Conservation (phyloP, 2,888 invertebrate species). For the Coenonympha glycerion region DNA sequence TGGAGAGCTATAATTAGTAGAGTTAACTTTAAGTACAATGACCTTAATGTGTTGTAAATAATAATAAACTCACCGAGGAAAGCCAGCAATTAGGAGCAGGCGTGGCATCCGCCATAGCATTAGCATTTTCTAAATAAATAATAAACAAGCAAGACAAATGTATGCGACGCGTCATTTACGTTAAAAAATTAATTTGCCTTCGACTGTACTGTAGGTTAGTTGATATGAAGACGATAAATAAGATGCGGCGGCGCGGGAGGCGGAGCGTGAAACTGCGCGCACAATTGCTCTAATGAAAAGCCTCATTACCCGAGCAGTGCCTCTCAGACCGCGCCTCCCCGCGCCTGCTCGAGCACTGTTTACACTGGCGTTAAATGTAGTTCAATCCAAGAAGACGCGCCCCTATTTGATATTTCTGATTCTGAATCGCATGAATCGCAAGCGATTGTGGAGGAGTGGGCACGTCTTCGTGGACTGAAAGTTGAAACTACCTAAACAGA, state of each 20-base stretch:
- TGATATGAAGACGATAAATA: constrained; percentile 20
- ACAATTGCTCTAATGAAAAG: constrained; percentile 61
- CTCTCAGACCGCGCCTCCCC: not conserved
- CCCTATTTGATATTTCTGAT: too few species aligned
- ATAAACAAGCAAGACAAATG: not conserved
- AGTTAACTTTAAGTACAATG: too few species aligned
- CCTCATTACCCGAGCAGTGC: constrained; percentile 30
- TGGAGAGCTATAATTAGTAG: too few species aligned
- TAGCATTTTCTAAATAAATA: not conserved
- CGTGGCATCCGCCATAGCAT: not conserved
- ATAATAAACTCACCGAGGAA: not conserved
- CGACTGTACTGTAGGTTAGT: too few species aligned
- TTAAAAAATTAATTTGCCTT: not conserved
- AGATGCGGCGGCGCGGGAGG: constrained; percentile 7
- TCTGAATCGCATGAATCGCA: too few species aligned
- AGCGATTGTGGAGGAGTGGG: too few species aligned
- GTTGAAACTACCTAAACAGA: too few species aligned
- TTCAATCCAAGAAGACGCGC: too few species aligned
- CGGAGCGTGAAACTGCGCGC: constrained; percentile 39
- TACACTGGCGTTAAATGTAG: too few species aligned
- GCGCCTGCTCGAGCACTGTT: not conserved
- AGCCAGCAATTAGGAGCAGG: not conserved
- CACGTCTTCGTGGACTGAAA: too few species aligned
- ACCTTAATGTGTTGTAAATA: not conserved
- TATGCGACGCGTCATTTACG: not conserved